Base-by-base conservation (phyloP, 2,888 invertebrate genomes). In the Unio pictorum region DNA sequence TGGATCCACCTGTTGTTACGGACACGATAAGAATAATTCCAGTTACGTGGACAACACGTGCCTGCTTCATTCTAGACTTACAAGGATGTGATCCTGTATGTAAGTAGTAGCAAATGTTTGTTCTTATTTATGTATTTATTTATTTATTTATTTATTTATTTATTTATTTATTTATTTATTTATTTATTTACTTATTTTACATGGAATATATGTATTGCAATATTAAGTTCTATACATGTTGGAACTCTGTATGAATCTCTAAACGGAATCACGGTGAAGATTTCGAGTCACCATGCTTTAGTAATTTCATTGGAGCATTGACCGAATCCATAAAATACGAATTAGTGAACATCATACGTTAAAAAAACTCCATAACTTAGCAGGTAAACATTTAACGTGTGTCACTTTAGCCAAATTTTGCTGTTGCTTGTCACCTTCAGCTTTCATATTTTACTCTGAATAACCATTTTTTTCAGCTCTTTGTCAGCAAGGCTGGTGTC, bases 81-180 rank as follows among this genome's bases (percentile, higher is more conserved):
- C 11, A 68, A 1, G 82, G 82, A 3, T 82, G 82, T 72, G 79
- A 82, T 60, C 80, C 82, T 30, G 71, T 68, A 71, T 64, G 81
- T 81, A 71, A 30, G 71, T 62, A 28, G 34, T 18, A 45, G 15
- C 15, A 45, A 2, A 45, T 45, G 1, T 45, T 15, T 45, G 45
- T 15, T 11, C 45, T n/a, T 60, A 60, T 60, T 20, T 0, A 23
- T 23, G 23, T 23, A 23, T 23, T 23, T 0, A 23, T 23, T 23
- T 23, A 23, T 23, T n/a, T n/a, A n/a, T n/a, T n/a, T n/a, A n/a
- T 79, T 4, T 60, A 28, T 20, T n/a, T n/a, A n/a, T n/a, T n/a
- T n/a, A n/a, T n/a, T n/a, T n/a, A n/a, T n/a, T 60, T n/a, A 60
- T 60, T 60, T 28, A 34, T 34, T 34, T 34, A 30, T 30, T 30